These are phyloP conservation scores for Tachysurus vachellii DNA, from an alignment of 2,113 vertebrate species.

Conservation along the genomic window DNA sequence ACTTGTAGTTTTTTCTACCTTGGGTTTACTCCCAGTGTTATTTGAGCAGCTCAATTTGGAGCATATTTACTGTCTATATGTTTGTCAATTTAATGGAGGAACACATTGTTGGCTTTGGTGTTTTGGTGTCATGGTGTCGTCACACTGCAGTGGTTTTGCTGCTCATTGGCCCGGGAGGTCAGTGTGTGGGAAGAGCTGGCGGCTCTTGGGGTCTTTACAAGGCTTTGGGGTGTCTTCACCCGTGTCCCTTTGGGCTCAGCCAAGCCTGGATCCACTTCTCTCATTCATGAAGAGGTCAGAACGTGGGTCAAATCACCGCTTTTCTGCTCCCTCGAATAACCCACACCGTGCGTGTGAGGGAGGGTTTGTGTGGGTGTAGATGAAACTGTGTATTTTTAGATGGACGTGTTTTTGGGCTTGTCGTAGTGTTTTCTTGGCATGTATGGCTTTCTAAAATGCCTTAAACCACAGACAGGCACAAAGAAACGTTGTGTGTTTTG, in stretches of 20 bases:
- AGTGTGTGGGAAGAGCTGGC: conserved; percentile 74
- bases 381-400: conserved; percentile 69
- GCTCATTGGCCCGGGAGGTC: conserved; percentile 74
- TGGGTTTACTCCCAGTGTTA: conserved; percentile 64
- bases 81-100: conserved; percentile 76
- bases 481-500: conserved; percentile 43
- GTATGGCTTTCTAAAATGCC: conserved; percentile 68
- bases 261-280: conserved; percentile 71
- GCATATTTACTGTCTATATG: conserved; percentile 76
- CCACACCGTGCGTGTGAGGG: conserved; percentile 45
- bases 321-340: conserved; percentile 68
- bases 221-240: conserved; percentile 66
- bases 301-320: conserved; percentile 73
- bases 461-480: conserved; percentile 65
- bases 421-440: conserved; percentile 40
- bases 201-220: conserved; percentile 69
- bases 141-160: conserved; percentile 70
- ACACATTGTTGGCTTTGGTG: conserved; percentile 66
- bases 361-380: conserved; percentile 69
- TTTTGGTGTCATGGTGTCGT: conserved; percentile 72
- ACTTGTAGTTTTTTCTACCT: conserved; percentile 58
- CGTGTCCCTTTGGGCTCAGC: conserved; percentile 73
- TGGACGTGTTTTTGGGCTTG: conserved; percentile 35
- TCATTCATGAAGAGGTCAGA: conserved; percentile 75
- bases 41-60: conserved; percentile 76